These are phyloP conservation scores for Amphiduros pacificus DNA, from an alignment of 2,888 invertebrate species.

Conservation along the genomic window DNA sequence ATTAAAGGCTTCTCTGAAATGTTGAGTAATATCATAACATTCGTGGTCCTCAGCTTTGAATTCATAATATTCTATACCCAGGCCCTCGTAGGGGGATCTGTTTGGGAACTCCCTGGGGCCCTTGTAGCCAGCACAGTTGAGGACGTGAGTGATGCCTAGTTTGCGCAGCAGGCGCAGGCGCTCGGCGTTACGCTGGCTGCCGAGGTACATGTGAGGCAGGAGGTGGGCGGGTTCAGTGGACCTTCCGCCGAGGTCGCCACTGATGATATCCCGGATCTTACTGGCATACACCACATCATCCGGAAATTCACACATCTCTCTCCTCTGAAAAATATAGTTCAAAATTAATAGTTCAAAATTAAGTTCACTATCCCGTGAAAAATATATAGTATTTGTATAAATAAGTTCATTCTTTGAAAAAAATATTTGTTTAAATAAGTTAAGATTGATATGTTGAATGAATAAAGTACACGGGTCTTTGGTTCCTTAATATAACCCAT, in stretches of 20 bases:
- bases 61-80: slow-evolving; percentile 31
- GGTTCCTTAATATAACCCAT: too few relatives aligned
- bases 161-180: slow-evolving; percentile 24
- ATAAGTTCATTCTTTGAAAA: too few relatives aligned
- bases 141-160: slow-evolving; percentile 30
- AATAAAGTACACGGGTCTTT: too few relatives aligned
- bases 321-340: too few relatives aligned
- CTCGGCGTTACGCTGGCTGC: slow-evolving; percentile 32
- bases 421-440: too few relatives aligned
- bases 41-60: slow-evolving; percentile 32
- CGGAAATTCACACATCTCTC: too few relatives aligned
- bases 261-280: slow-evolving; percentile 25
- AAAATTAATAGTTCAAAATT: too few relatives aligned
- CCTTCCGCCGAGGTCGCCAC: slow-evolving; percentile 18
- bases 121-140: slow-evolving; percentile 34
- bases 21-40: slow-evolving; percentile 32
- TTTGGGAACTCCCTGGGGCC: slow-evolving; percentile 24
- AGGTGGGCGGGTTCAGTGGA: slow-evolving; percentile 26
- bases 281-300: not conserved
- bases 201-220: slow-evolving; percentile 30
- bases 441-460: too few relatives aligned
- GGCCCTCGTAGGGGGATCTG: slow-evolving; percentile 31
- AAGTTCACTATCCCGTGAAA: too few relatives aligned
- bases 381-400: too few relatives aligned
- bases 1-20: slow-evolving; percentile 29